Evolutionary conservation across 2,113 vertebrate genomes (phyloP).

Genomic region (Hiodon alosoides): DNA sequence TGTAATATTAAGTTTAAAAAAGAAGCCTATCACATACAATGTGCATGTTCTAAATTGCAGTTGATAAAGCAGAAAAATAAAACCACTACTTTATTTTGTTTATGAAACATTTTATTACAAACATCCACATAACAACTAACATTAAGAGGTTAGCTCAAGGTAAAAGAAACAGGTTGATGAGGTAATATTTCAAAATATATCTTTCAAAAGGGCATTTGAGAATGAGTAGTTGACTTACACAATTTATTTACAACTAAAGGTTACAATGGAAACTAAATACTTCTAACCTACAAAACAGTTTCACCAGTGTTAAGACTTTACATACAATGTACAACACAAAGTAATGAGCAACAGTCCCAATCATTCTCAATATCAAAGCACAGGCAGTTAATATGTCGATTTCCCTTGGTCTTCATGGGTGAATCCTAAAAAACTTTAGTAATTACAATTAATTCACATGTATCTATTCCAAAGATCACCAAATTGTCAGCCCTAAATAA

Average conservation of each 20-base stretch:
- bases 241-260: slow-evolving; percentile 59
- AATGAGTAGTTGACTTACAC: slow-evolving; percentile 59
- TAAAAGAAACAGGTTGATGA: slow-evolving; percentile 66
- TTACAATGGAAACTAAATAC: slow-evolving; percentile 65
- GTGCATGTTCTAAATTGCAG: not conserved
- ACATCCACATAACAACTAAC: slow-evolving; percentile 75
- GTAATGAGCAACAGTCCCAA: slow-evolving; percentile 44
- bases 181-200: slow-evolving; percentile 73
- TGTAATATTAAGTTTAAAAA: not conserved
- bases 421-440: slow-evolving; percentile 30
- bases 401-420: slow-evolving; percentile 22
- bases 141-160: slow-evolving; percentile 65
- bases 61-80: not conserved
- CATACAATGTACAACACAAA: slow-evolving; percentile 53
- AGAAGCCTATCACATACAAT: not conserved
- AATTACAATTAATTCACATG: slow-evolving; percentile 37
- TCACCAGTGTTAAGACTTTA: slow-evolving; percentile 72
- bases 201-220: slow-evolving; percentile 70
- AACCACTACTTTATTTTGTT: slow-evolving; percentile 17
- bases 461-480: not conserved
- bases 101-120: slow-evolving; percentile 74
- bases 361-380: slow-evolving; percentile 49
- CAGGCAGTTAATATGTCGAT: slow-evolving; percentile 45
- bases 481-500: not conserved
- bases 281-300: slow-evolving; percentile 63